Evolutionary conservation across 2,113 vertebrate species (phyloP), one percentile per base, ranked within the genome.

Genomic region (Montifringilla adamsi): DNA sequence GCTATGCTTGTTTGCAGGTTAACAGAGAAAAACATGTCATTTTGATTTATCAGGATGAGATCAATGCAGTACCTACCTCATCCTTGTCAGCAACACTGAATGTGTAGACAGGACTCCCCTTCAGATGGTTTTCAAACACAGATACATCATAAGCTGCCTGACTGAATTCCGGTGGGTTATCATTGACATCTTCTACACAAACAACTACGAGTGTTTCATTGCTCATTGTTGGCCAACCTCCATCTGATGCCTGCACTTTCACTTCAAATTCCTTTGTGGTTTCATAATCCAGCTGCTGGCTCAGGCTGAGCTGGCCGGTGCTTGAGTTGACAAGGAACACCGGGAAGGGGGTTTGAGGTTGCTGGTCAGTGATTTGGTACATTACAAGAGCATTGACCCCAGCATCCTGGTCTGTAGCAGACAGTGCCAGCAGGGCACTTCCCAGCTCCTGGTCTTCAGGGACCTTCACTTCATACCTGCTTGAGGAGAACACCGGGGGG

Each of bases 151-250:
- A 98, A 69, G 7, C 58, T 21, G 93, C 80, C 63, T 96, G 81
- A 64, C 95, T 98, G 89, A 99, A 98, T 91, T 98, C 83, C 17
- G 98, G 98, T 26, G 96, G 91, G 46, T 98, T 98, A 84, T 98
- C 97, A 4, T 98, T 98, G 85, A 98, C 90, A 3, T 98, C 98
- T 69, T 93, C 21, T 24, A 98, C 97, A 52, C 4, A 39, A 82
- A 98, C 93, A 46, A 87, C 72, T 83, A 98, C 97, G 20, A 41
- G 47, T 1, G 95, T 9, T 30, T 15, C 96, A 20, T 72, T 27
- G 3, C 78, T 96, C 43, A 96, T 91, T 39, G 94, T 39, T 7
- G 98, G 97, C 27, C 59, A 83, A 31, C 98, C 98, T 37, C 96
- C 97, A n/a, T 98, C 98, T 22, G 93, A 93, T 23, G 97, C 98